Conservation (phyloP, 2,888 invertebrate species). For the Chaetogeoica ovagalla region DNA sequence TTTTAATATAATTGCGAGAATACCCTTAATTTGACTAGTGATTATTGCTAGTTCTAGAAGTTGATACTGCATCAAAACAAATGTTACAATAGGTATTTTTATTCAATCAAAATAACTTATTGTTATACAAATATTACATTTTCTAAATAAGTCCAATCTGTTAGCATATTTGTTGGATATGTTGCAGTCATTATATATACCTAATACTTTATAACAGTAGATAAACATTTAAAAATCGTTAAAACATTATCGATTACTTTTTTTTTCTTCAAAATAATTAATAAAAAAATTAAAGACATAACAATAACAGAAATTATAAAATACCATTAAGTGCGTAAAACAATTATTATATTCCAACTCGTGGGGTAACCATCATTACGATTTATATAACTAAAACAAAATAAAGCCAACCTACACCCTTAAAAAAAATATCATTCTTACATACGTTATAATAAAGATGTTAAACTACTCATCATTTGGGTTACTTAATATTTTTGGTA, state of each 20-base stretch:
- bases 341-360: slow-evolving; percentile 18
- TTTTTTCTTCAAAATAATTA: not conserved
- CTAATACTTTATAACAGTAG: slow-evolving; percentile 33
- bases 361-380: slow-evolving; percentile 46
- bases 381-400: slow-evolving; percentile 12
- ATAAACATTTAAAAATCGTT: slow-evolving; percentile 15
- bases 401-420: slow-evolving; percentile 33
- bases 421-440: slow-evolving; percentile 14
- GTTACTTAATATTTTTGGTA: not conserved
- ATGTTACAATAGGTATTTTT: not conserved
- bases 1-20: too few species aligned
- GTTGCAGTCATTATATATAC: not conserved
- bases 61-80: too few species aligned
- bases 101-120: not conserved
- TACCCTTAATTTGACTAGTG: too few species aligned
- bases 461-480: slow-evolving; percentile 13
- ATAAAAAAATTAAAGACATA: not conserved
- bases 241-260: not conserved
- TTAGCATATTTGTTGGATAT: not conserved
- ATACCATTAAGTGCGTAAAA: slow-evolving; percentile 29
- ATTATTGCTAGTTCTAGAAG: too few species aligned
- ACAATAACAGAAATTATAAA: slow-evolving; percentile 20
- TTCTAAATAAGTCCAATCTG: not conserved
- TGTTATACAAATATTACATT: not conserved
- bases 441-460: slow-evolving; percentile 15